Evolutionary conservation across 35 echinoderm and acorn worm genomes (phyloP), one percentile per base, ranked within the genome.

Genomic region (Heliocidaris tuberculata): DNA sequence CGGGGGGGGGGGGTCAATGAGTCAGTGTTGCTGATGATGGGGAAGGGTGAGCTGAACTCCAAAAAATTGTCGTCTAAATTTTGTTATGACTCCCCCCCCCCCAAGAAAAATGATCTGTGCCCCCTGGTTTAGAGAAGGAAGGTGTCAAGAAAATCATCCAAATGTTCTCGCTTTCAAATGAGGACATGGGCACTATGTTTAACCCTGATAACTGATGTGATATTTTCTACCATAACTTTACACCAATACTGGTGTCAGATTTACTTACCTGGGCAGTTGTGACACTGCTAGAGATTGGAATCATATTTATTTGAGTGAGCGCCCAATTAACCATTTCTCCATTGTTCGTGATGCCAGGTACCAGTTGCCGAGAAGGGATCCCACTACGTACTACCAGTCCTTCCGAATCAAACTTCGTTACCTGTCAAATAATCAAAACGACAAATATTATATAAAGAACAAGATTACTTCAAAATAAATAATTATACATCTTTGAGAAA

Each of bases 271-370:
- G 31, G 11, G 91, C 47, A 52, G 91, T 19, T 5, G 91, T 93
- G 48, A 93, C 31, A 59, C 50, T 59, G 48, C 2, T n/a, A 5
- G 50, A 93, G 47, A 93, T 48, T 59, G 50, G 50, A 27, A 59
- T 93, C 48, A 59, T 93, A 48, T 93, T 93, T 16, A 93, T 93
- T 31, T 93, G 91, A 7, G 91, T 93, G 91, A 93, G 91, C 21
- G 91, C 91, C 91, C 91, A 93, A 29, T 93, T 93, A 13, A 32
- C 91, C 50, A 93, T 27, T 27, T 52, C 47, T 48, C 91, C 91
- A 93, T 31, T n/a, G 50, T 93, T 93, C 12, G 91, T 93, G 50
- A 93, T 48, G 27, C 91, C 91, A 59, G 91, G 91, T 52, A 54
- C 91, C 12, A 48, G 16, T 52, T 49, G 91, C 50, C 50, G 47